phyloP scores from a whole-genome alignment of 2,113 vertebrate genomes.

The Cyanoramphus novaezelandiae region DNA sequence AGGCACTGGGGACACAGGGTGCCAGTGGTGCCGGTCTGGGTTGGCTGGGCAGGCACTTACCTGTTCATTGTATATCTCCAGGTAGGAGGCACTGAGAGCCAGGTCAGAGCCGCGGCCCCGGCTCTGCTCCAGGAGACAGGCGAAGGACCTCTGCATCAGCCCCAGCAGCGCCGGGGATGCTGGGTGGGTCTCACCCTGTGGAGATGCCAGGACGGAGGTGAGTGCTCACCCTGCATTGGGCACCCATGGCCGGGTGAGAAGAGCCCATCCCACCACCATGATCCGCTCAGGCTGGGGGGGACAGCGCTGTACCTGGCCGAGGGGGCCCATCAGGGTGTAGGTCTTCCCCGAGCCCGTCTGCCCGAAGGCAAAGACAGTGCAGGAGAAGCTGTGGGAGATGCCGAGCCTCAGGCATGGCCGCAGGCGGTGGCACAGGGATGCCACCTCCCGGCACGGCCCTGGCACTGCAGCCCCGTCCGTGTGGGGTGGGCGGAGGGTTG shows the following conservation, averaged over 20 bases:
- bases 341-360: slow-evolving; percentile 81
- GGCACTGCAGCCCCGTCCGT: not conserved
- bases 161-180: slow-evolving; percentile 34
- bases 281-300: rapidly evolving
- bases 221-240: rapidly evolving
- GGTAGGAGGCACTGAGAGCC: slow-evolving; percentile 74
- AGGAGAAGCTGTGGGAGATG: slow-evolving; percentile 70
- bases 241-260: rapidly evolving
- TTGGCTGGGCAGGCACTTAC: not conserved
- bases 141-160: slow-evolving; percentile 76
- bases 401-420: not conserved
- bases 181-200: not conserved
- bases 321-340: slow-evolving; percentile 77
- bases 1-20: rapidly evolving
- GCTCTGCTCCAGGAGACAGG: slow-evolving; percentile 73
- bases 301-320: slow-evolving; percentile 55
- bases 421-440: not conserved
- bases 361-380: slow-evolving; percentile 79
- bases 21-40: not conserved
- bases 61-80: slow-evolving; percentile 83
- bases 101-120: not conserved
- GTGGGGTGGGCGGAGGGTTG: rapidly evolving
- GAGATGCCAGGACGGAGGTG: not conserved
- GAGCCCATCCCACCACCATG: not conserved
- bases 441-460: not conserved